Conservation (phyloP, 2,888 invertebrate genomes). For the Lydus trimaculatus region DNA sequence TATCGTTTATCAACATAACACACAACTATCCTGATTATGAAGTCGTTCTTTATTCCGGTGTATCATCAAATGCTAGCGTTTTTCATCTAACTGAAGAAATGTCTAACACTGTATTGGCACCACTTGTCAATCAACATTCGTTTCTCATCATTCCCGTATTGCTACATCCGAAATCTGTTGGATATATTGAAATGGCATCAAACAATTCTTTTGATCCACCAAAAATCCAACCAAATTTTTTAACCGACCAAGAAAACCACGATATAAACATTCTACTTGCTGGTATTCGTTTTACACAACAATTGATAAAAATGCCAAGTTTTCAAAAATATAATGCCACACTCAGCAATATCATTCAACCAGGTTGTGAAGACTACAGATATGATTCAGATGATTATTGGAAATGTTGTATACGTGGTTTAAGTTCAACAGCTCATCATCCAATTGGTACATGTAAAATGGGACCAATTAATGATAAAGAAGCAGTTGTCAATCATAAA, state of each 20-base stretch:
- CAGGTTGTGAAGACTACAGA: conserved; percentile 62
- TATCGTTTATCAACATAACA: conserved; percentile 66
- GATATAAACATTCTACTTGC: conserved; percentile 54
- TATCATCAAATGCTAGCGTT: conserved; percentile 50
- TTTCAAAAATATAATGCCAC: conserved; percentile 61
- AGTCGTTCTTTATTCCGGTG: conserved; percentile 65
- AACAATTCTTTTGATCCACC: conserved; percentile 77
- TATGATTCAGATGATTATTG: conserved; percentile 74
- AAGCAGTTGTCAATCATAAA: conserved; percentile 62
- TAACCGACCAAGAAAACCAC: conserved; percentile 66
- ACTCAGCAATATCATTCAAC: conserved; percentile 59
- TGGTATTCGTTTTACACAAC: conserved; percentile 62
- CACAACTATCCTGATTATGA: conserved; percentile 71
- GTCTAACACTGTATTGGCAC: conserved; percentile 57
- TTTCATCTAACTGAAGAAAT: conserved; percentile 51
- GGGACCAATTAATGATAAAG: neutral
- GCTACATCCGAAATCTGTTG: conserved; percentile 75
- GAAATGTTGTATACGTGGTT: conserved; percentile 68
- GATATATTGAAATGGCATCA: conserved; percentile 71
- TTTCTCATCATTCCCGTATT: conserved; percentile 52
- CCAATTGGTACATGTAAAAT: conserved; percentile 64
- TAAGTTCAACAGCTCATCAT: conserved; percentile 47
- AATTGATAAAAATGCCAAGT: conserved; percentile 60
- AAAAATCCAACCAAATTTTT: conserved; percentile 81
- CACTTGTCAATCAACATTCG: too few species aligned